phyloP scores from a whole-genome alignment of 2,888 invertebrate genomes.

The Zaprionus obscuricornis region DNA sequence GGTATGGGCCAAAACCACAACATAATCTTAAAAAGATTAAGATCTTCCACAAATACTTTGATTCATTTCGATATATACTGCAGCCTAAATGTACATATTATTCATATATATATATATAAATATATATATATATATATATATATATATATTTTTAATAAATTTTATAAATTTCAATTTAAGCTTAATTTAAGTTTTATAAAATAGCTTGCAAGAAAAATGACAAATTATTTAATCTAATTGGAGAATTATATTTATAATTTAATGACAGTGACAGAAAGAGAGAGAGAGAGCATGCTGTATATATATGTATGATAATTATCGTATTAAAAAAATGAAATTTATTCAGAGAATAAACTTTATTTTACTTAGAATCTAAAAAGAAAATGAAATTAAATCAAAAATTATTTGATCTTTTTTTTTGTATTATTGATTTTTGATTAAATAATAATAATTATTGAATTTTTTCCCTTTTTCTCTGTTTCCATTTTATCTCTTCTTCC shows the following conservation, averaged over 20 bases:
- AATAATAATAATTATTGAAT: background rate
- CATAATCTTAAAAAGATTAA: too few relatives aligned
- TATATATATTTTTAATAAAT: background rate
- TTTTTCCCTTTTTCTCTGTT: background rate
- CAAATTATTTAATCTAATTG: too few relatives aligned
- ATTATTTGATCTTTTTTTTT: slow-evolving; percentile 41
- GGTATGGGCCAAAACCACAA: too few relatives aligned
- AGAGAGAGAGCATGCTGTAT: background rate
- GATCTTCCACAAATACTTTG: too few relatives aligned
- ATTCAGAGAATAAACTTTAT: slow-evolving; percentile 65
- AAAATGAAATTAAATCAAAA: slow-evolving; percentile 27
- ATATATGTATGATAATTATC: background rate
- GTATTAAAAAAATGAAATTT: slow-evolving; percentile 34
- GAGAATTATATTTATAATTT: background rate
- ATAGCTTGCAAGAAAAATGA: too few relatives aligned
- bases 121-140: background rate
- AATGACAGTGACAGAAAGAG: background rate
- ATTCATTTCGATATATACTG: too few relatives aligned
- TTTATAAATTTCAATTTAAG: too few relatives aligned
- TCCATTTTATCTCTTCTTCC: slow-evolving; percentile 47
- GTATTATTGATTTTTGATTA: background rate
- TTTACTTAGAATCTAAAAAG: slow-evolving; percentile 25
- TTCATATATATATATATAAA: background rate
- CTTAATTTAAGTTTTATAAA: too few relatives aligned
- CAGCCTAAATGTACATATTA: background rate